Evolutionary conservation across 2,797 vertebrate species (phyloP).

Genomic region (Oreochromis grahami): DNA sequence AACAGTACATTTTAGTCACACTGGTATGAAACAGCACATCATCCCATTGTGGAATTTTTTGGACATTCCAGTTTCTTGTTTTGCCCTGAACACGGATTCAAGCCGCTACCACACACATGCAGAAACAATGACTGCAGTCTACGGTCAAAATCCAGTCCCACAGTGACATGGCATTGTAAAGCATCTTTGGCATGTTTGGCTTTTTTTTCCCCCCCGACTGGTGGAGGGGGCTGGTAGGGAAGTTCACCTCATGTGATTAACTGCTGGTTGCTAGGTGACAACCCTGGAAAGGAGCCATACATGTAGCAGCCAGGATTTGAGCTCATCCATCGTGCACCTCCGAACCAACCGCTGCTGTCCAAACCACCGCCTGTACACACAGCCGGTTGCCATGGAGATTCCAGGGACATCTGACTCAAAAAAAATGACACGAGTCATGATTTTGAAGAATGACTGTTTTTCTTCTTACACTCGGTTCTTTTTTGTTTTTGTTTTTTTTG

Average conservation of each 20-base stretch:
- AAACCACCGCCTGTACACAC: constrained; percentile 53
- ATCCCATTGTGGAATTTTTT: background rate
- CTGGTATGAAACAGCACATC: background rate
- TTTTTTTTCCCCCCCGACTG: background rate
- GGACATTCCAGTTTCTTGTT: background rate
- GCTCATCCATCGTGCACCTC: constrained; percentile 36
- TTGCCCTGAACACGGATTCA: background rate
- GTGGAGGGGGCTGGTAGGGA: background rate
- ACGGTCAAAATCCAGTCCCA: background rate
- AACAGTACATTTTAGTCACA: background rate
- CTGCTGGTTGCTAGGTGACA: constrained; percentile 72
- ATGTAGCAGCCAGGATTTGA: constrained; percentile 32
- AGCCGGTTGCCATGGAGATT: constrained; percentile 67
- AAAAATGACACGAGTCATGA: constrained; percentile 48
- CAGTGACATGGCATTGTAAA: background rate
- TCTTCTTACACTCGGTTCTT: background rate
- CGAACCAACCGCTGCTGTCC: constrained; percentile 29
- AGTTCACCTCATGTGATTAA: constrained; percentile 60
- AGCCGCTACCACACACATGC: background rate
- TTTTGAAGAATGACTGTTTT: constrained; percentile 29
- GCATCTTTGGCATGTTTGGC: constrained; percentile 5
- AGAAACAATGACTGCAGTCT: background rate
- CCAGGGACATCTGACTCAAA: constrained; percentile 59
- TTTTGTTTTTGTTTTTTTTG: background rate
- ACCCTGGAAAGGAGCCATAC: constrained; percentile 42